These are phyloP conservation scores for Listronotus oregonensis DNA, from an alignment of 1,140 invertebrate genomes.

Conservation along the genomic window DNA sequence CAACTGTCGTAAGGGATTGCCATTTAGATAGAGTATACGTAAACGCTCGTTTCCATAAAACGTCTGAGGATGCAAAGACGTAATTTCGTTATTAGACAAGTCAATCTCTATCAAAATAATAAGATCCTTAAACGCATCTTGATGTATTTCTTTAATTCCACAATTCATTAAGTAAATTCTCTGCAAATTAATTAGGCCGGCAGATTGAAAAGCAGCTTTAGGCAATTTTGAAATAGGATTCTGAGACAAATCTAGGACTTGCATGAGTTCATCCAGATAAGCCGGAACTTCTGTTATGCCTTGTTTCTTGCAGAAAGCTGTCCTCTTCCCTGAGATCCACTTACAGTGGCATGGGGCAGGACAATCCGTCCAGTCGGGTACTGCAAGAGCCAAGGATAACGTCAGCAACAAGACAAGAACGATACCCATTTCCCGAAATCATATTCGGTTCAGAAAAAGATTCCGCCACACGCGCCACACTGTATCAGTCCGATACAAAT, in stretches of 20 bases:
- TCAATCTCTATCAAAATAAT: constrained; percentile 87
- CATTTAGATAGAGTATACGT: constrained; percentile 68
- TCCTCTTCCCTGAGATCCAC: constrained; percentile 88
- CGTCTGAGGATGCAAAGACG: constrained; percentile 69
- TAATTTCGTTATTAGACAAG: constrained; percentile 75
- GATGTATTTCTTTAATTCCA: constrained; percentile 74
- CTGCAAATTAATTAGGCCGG: constrained; percentile 82
- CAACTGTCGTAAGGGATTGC: constrained; percentile 71
- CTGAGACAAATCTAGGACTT: constrained; percentile 81
- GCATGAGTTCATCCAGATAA: constrained; percentile 78
- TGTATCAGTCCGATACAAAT: constrained; percentile 24
- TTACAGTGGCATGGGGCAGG: constrained; percentile 82
- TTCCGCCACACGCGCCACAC: constrained; percentile 31
- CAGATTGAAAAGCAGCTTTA: constrained; percentile 78
- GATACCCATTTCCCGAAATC: constrained; percentile 50
- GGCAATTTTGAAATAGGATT: constrained; percentile 77
- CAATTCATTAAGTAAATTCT: constrained; percentile 77
- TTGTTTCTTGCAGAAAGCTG: constrained; percentile 78
- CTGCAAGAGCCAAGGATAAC: constrained; percentile 57
- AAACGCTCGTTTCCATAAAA: constrained; percentile 77
- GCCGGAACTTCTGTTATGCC: constrained; percentile 76
- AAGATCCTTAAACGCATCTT: constrained; percentile 82
- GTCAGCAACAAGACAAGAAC: constrained; percentile 47
- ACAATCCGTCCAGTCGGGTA: constrained; percentile 81
- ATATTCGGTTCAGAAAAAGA: constrained; percentile 39